These are phyloP conservation scores for Osmoderma eremita DNA, from an alignment of 2,888 invertebrate genomes.

Conservation along the genomic window DNA sequence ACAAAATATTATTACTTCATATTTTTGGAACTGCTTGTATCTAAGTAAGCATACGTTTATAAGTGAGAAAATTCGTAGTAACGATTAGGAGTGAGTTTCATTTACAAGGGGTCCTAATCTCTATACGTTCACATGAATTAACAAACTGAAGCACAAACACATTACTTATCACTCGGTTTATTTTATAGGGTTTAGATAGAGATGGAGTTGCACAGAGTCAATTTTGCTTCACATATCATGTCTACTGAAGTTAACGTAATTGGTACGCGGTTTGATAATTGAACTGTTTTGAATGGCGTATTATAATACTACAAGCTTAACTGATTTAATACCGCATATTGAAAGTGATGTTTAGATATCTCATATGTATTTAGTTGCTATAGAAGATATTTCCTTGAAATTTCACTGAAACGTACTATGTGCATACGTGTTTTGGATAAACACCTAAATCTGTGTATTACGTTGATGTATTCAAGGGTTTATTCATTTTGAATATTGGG, in stretches of 20 bases:
- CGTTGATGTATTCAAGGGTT: too few relatives aligned
- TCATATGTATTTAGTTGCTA: background rate
- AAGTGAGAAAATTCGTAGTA: background rate
- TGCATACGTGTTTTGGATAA: too few relatives aligned
- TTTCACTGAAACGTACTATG: too few relatives aligned
- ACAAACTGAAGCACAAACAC: constrained; percentile 16
- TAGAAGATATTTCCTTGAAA: too few relatives aligned
- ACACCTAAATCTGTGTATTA: too few relatives aligned
- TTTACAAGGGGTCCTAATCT: constrained; percentile 10
- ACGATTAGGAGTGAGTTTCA: too few relatives aligned
- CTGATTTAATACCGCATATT: too few relatives aligned
- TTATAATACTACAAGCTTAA: background rate
- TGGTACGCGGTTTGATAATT: constrained; percentile 11
- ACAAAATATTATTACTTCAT: too few relatives aligned
- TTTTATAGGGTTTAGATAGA: constrained; percentile 5
- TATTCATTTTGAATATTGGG: too few relatives aligned
- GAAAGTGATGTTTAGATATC: background rate
- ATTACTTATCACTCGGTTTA: constrained; percentile 1
- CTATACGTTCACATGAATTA: constrained; percentile 17
- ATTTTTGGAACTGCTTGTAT: background rate
- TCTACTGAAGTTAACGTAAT: constrained; percentile 20
- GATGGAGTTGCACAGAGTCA: constrained; percentile 21
- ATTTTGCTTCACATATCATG: constrained; percentile 5
- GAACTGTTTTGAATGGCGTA: constrained; percentile 9
- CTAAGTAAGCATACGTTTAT: too few relatives aligned